Conservation (phyloP, 2,797 vertebrate species). For the Chromobotia macracanthus region DNA sequence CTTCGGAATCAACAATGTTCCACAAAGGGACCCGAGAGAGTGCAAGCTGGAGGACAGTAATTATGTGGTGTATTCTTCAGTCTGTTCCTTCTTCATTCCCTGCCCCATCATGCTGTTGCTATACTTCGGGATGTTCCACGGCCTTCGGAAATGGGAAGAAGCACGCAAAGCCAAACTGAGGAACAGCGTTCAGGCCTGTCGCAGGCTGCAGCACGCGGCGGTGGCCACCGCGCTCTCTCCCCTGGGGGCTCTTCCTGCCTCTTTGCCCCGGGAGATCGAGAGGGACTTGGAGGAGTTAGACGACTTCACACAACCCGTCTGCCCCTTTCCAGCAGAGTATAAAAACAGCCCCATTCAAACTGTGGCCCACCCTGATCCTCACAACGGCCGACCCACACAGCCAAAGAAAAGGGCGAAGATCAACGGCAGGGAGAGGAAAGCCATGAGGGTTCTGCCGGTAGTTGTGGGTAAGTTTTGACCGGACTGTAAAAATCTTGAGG, state of each 20-base stretch:
- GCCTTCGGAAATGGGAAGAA: slow-evolving; percentile 88
- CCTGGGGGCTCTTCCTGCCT: slow-evolving; percentile 66
- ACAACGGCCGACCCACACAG: slow-evolving; percentile 57
- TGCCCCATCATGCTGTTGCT: slow-evolving; percentile 94
- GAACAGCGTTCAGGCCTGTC: slow-evolving; percentile 79
- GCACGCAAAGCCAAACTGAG: slow-evolving; percentile 85
- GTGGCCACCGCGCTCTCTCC: slow-evolving; percentile 52
- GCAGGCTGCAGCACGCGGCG: slow-evolving; percentile 71
- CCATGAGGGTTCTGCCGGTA: slow-evolving; percentile 89
- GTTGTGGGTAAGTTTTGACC: slow-evolving; percentile 85
- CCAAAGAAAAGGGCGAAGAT: slow-evolving; percentile 82
- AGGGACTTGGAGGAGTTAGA: slow-evolving; percentile 73
- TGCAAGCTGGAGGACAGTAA: slow-evolving; percentile 91
- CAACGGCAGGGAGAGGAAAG: slow-evolving; percentile 87
- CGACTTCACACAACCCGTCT: slow-evolving; percentile 67
- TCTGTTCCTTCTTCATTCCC: slow-evolving; percentile 96
- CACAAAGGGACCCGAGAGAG: slow-evolving; percentile 79
- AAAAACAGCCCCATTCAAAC: slow-evolving; percentile 76
- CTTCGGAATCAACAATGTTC: slow-evolving; percentile 89
- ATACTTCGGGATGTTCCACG: slow-evolving; percentile 90
- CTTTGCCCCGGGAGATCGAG: slow-evolving; percentile 76
- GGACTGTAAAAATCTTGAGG: neutral
- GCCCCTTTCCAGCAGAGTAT: slow-evolving; percentile 76
- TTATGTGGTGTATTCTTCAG: slow-evolving; percentile 90
- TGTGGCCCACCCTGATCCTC: slow-evolving; percentile 70